Evolutionary conservation across 2,113 vertebrate genomes (phyloP).

Genomic region (Cephalopterus ornatus): DNA sequence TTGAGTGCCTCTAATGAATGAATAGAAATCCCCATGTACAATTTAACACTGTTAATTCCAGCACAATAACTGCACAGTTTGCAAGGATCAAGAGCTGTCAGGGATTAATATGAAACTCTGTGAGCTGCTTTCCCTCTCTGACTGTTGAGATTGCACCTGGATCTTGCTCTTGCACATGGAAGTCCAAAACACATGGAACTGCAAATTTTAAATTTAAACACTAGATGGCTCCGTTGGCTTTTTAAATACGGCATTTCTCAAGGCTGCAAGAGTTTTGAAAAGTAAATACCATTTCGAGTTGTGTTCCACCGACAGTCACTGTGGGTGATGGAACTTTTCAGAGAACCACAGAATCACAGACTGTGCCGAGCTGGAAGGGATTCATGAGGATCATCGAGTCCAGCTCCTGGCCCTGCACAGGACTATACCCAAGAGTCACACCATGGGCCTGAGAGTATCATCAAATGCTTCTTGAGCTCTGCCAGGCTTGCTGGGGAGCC

Average conservation of each 20-base stretch:
- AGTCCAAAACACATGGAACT: not conserved
- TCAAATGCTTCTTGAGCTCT: not conserved
- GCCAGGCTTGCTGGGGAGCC: not conserved
- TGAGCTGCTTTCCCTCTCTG: not conserved
- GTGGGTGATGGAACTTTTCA: not conserved
- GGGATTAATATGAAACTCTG: not conserved
- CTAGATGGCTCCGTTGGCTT: conserved; percentile 35
- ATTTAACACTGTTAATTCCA: not conserved
- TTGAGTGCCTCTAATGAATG: not conserved
- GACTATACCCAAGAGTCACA: not conserved
- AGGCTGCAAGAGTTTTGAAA: not conserved
- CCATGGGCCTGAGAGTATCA: not conserved
- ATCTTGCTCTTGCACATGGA: not conserved
- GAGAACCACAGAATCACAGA: not conserved
- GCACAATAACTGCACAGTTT: not conserved
- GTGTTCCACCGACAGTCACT: not conserved
- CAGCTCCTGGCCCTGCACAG: not conserved
- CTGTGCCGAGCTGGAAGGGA: not conserved
- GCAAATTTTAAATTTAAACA: not conserved
- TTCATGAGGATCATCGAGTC: not conserved
- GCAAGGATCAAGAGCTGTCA: not conserved
- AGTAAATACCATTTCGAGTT: not conserved
- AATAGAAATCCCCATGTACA: not conserved
- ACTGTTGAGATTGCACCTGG: accelerated
- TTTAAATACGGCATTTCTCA: not conserved